Evolutionary conservation across 2,113 vertebrate species (phyloP), one percentile per base, ranked within the genome.

Genomic region (Apistogramma diplotaenia): DNA sequence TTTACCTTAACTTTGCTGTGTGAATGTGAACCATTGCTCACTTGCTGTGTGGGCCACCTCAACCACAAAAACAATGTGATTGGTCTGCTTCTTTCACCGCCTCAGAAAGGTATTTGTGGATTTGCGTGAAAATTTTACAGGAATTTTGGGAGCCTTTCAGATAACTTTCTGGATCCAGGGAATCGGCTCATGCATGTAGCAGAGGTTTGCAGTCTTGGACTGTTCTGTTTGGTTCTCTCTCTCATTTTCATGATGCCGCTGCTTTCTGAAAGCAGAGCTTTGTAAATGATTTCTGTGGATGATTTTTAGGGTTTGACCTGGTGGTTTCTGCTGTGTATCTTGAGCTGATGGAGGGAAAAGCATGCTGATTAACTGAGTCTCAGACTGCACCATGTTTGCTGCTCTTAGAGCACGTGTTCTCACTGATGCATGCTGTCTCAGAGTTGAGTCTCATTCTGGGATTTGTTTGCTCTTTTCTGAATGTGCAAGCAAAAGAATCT

Each of bases 371-470:
- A 40, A 40, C 37, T 12, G 37, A 46, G 37, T 23, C 19, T 46
- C n/a, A n/a, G 62, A 19, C 23, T 18, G 62, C 15, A 67, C 12
- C 12, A 43, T 15, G 40, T 43, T 43, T 15, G 40, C 12, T 15
- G 40, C 40, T 13, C 13, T 15, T 43, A 0, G 13, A 13, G 12
- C 40, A 16, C 4, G 46, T 11, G 8, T 27, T 67, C 37, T 67
- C 40, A 43, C 18, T 43, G 61, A 65, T 4, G 21, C 25, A 15
- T 43, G 8, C 21, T 16, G 1, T 18, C 13, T 62, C 13, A 10
- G 5, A 3, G 35, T 40, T 21, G 60, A 23, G 35, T 10, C 0
- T 43, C 21, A 0, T 43, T 25, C 2, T 4, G 3, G 0, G 61
- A 43, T 43, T 65, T 0, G 1, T 43, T 43, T 65, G 61, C 61